Evolutionary conservation across 2,888 invertebrate genomes (phyloP).

Genomic region (Tiliacea citrago): DNA sequence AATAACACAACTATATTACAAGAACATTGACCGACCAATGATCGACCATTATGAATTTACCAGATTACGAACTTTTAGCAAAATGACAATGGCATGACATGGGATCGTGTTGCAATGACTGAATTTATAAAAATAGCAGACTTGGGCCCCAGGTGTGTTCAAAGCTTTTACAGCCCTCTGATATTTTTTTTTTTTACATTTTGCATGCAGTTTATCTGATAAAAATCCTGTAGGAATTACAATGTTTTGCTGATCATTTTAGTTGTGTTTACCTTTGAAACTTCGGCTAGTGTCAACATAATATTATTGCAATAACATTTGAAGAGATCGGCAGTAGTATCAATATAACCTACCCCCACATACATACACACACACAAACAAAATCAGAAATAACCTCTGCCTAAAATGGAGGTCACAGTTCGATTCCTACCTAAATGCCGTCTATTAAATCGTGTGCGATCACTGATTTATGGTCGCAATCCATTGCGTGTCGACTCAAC

Average conservation of each 20-base stretch:
- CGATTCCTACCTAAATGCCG: slow-evolving; percentile 54
- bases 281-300: not conserved
- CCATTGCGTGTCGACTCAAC: slow-evolving; percentile 50
- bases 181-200: not conserved
- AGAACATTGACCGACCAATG: too few relatives aligned
- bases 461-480: slow-evolving; percentile 55
- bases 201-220: not conserved
- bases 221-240: not conserved
- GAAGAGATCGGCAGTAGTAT: not conserved
- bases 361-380: not conserved
- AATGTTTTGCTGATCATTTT: not conserved
- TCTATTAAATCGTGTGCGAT: slow-evolving; percentile 57
- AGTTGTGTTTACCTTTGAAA: too few relatives aligned
- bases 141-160: too few relatives aligned
- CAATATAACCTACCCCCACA: not conserved
- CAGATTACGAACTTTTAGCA: too few relatives aligned
- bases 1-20: too few relatives aligned
- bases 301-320: not conserved
- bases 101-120: too few relatives aligned
- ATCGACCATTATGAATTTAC: too few relatives aligned
- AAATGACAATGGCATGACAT: too few relatives aligned
- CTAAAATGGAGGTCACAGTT: slow-evolving; percentile 34
- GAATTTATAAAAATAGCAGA: too few relatives aligned
- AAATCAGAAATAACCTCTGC: slow-evolving; percentile 25
- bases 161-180: not conserved